Percentiles rank a stretch among this genome's conserved stretches.
Evolutionary conservation across 2,113 vertebrate genomes (phyloP).

Genomic region (Corynorhinus townsendii): DNA sequence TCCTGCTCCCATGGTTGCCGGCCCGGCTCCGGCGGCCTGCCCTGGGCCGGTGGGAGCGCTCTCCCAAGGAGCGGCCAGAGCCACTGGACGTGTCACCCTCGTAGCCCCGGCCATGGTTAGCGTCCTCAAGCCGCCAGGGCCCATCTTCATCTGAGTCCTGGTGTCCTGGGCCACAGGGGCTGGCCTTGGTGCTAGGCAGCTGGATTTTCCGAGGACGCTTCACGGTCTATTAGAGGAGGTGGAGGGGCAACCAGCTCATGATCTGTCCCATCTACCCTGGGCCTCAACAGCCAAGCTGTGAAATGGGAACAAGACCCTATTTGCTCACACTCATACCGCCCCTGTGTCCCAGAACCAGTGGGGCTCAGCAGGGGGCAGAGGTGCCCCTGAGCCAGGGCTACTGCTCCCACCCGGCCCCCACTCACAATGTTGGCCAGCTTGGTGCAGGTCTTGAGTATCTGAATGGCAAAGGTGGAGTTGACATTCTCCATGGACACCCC

Average conservation of each 20-base stretch:
- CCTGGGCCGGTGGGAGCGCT: neutral
- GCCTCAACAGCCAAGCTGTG: neutral
- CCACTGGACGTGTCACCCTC: conserved; percentile 86
- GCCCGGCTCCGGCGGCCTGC: conserved; percentile 71
- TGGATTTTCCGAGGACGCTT: conserved; percentile 90
- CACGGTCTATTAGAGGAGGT: conserved; percentile 83
- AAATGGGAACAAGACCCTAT: neutral
- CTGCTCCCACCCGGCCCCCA: neutral
- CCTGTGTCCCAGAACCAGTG: fast-evolving
- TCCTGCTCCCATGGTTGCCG: conserved; percentile 42
- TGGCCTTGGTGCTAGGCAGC: conserved; percentile 76
- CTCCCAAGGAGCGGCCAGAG: conserved; percentile 63
- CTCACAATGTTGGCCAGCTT: conserved; percentile 91
- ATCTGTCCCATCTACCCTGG: neutral
- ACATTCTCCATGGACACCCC: conserved; percentile 92
- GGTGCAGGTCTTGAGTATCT: conserved; percentile 89
- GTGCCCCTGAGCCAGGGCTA: neutral
- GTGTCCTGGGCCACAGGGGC: conserved; percentile 48
- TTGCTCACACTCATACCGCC: neutral
- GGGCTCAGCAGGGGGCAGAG: neutral
- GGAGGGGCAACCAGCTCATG: neutral
- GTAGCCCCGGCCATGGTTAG: conserved; percentile 78
- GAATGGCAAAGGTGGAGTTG: conserved; percentile 88
- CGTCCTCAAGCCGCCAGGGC: conserved; percentile 43
- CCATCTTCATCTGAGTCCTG: neutral